Evolutionary conservation across 1,140 invertebrate genomes (phyloP), one percentile per base, ranked within the genome.

Genomic region (Radopholus similis): DNA sequence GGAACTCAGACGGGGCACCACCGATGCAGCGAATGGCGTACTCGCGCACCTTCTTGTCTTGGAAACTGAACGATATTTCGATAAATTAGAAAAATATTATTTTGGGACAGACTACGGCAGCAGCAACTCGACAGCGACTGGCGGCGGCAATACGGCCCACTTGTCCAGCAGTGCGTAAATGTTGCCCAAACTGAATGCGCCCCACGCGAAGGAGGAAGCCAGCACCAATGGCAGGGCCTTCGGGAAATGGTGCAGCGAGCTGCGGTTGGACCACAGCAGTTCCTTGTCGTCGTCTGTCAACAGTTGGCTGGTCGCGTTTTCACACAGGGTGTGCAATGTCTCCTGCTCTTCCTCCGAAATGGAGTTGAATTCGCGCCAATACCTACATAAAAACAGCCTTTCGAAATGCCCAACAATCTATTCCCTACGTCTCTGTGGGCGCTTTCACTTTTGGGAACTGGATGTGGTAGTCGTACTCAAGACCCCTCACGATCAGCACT

Each of bases 381-480:
- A n/a, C n/a, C 71, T 73, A 26, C 32, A 71, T 73, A 42, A 11
- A 40, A 18, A 34, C 2, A 44, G 13, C 4, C 11, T 55, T 30
- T 35, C 4, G 21, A 60, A 57, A 37, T 21, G 18, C 4, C 37
- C 21, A 44, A 32, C 34, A 15, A 26, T 58, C 42, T 69, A 42
- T 59, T 30, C 51, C 26, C 51, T 70, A 68, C 71, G 57, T 28
- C 55, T 57, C 47, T 23, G 34, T 58, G 37, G 66, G 40, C 42
- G 37, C 23, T 23, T 63, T 66, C 6, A 21, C 28, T 9, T 3
- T 11, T 1, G 75, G 73, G 30, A 75, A 75, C 26, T 37, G 53
- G 49, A 75, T 74, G 47, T 54, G 35, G 53, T 77, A 74, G 8
- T 70, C 64, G 58, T 75, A 77, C 37, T 75, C 73, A 26, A 74